These are phyloP conservation scores for Galerucella pusilla DNA, from an alignment of 2,888 invertebrate genomes.

Conservation along the genomic window DNA sequence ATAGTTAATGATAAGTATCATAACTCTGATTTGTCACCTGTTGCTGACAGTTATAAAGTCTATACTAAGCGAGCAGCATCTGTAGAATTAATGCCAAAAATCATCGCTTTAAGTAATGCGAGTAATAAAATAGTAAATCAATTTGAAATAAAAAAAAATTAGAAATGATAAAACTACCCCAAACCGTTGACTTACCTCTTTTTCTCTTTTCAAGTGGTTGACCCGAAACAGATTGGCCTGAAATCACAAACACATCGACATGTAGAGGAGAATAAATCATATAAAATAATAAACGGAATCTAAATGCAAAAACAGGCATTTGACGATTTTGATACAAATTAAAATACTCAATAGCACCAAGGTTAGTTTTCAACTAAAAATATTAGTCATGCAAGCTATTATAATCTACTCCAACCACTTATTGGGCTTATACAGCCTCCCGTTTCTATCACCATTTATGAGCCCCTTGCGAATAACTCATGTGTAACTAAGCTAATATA, in stretches of 20 bases:
- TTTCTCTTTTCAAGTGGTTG: background rate
- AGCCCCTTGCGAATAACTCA: too few species aligned
- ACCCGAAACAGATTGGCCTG: slow-evolving; percentile 4
- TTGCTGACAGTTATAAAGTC: too few species aligned
- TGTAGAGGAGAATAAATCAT: background rate
- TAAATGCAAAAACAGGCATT: slow-evolving; percentile 1
- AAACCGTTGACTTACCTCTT: slow-evolving; percentile 1
- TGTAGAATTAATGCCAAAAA: too few species aligned
- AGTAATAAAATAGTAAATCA: too few species aligned
- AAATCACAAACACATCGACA: background rate
- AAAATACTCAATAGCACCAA: background rate
- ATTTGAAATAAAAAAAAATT: background rate
- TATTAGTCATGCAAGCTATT: background rate
- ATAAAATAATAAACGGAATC: background rate
- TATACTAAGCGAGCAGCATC: too few species aligned
- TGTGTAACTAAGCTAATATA: too few species aligned
- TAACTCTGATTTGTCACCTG: too few species aligned
- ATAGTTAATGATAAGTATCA: too few species aligned
- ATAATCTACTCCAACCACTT: too few species aligned
- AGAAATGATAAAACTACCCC: background rate
- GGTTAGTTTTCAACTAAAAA: background rate
- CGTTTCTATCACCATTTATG: background rate
- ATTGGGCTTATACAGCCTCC: too few species aligned
- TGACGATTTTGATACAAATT: slow-evolving; percentile 8
- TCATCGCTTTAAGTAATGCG: too few species aligned